Evolutionary conservation across 2,113 vertebrate species (phyloP), one percentile per base, ranked within the genome.

Genomic region (Tinamus guttatus): DNA sequence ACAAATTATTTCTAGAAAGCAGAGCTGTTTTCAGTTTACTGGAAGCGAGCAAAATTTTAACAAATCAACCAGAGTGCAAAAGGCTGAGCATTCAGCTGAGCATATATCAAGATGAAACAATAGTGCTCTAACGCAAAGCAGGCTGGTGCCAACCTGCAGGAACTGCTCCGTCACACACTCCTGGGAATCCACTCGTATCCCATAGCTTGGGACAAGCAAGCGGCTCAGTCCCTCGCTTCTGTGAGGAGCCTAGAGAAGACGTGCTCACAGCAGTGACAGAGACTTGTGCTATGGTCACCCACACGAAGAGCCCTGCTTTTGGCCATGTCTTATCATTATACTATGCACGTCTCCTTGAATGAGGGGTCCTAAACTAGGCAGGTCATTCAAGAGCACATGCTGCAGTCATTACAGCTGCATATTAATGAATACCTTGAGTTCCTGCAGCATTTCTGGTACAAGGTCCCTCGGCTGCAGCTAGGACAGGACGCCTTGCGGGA

Each of bases 371-470:
- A 90, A 93, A 92, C 85, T 92, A 71, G 76, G 90, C 41, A 73
- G 88, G 75, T 92, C 81, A 69, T 81, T 93, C 89, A 34, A 32
- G 94, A 90, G 81, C 93, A 95, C 94, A 95, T 84, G 83, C 83
- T 95, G 93, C 77, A 87, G 94, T 94, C 88, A 94, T 96, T 96
- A 94, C 4, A 81, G 90, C 63, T 90, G 90, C 90, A 85, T 93
- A 92, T 94, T 96, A 95, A 94, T 41, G 1, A 97, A 95, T 93
- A 96, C 95, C 94, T 96, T 93, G 92, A 87, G 92, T 95, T 94
- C 90, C 54, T 64, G 52, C 9, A 92, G 86, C 49, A 1, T 94
- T 95, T 93, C 65, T 92, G 25, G 77, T 59, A 94, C 93, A 88
- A 82, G 81, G 77, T 84, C 95, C 93, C 90, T 93, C 87, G 95